Evolutionary conservation across 2,113 vertebrate species (phyloP).

Genomic region (Oryzias melastigma): DNA sequence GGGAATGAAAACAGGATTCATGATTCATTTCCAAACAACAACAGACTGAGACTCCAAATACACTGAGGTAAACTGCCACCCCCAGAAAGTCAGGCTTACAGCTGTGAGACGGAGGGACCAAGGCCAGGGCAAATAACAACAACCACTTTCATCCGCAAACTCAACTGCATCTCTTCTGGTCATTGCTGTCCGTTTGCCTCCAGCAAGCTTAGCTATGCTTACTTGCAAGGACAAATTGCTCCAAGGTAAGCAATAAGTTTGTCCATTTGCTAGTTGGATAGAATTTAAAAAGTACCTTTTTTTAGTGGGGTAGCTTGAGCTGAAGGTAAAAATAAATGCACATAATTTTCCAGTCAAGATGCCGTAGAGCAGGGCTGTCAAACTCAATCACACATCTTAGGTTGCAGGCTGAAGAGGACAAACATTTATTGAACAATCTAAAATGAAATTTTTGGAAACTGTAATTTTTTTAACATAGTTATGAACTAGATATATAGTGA

Average conservation of each 20-base stretch:
- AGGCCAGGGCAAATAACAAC: constrained; percentile 47
- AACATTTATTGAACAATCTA: no score
- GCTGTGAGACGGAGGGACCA: constrained; percentile 59
- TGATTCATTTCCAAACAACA: constrained; percentile 72
- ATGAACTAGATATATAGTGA: no score
- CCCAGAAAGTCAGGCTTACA: constrained; percentile 62
- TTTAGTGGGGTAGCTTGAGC: constrained; percentile 13
- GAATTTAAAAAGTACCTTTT: constrained; percentile 24
- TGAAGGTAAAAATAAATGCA: background rate
- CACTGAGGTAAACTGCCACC: constrained; percentile 63
- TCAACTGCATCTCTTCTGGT: constrained; percentile 14
- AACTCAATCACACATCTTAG: no score
- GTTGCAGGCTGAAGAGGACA: no score
- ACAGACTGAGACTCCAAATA: constrained; percentile 68
- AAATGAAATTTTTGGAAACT: no score
- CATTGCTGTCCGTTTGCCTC: constrained; percentile 39
- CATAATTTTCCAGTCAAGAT: no score
- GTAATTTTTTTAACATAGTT: no score
- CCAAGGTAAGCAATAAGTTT: constrained; percentile 29
- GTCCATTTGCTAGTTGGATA: constrained; percentile 16
- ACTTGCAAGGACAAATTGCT: constrained; percentile 35
- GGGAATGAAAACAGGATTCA: constrained; percentile 52
- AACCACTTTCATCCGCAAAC: constrained; percentile 23
- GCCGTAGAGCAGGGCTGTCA: no score
- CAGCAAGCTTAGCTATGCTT: constrained; percentile 26